phyloP scores from a whole-genome alignment of 2,888 invertebrate species.

The Andrena dorsata region DNA sequence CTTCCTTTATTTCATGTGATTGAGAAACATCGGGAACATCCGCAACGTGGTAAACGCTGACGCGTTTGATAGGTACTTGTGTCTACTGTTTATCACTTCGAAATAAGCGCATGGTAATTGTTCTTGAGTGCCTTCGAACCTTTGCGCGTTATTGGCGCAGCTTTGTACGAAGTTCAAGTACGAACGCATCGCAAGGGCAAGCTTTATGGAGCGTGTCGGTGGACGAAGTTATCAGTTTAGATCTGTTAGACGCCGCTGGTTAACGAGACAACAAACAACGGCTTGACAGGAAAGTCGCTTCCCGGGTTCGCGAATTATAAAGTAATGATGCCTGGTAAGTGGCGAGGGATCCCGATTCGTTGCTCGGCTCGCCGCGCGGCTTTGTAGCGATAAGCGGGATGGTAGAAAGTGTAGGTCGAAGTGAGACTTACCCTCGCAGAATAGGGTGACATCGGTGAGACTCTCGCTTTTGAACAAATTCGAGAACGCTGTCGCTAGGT shows the following conservation, averaged over 20 bases:
- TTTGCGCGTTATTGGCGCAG: not conserved
- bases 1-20: not conserved
- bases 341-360: too few species aligned
- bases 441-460: slow-evolving; percentile 95
- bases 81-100: not conserved
- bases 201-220: too few species aligned
- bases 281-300: too few species aligned
- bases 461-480: slow-evolving; percentile 97
- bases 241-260: too few species aligned
- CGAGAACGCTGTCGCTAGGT: slow-evolving; percentile 96
- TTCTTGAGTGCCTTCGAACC: not conserved
- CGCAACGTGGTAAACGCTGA: not conserved
- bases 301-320: too few species aligned
- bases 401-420: slow-evolving; percentile 2
- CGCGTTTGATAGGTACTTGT: not conserved
- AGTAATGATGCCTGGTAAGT: too few species aligned
- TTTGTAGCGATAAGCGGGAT: too few species aligned
- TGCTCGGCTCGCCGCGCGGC: too few species aligned
- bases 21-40: not conserved
- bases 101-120: not conserved
- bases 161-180: too few species aligned
- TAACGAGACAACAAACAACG: too few species aligned
- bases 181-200: not conserved
- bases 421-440: slow-evolving; percentile 94
- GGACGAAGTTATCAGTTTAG: too few species aligned